phyloP scores from a whole-genome alignment of 2,113 vertebrate genomes.

The Zosterops borbonicus region DNA sequence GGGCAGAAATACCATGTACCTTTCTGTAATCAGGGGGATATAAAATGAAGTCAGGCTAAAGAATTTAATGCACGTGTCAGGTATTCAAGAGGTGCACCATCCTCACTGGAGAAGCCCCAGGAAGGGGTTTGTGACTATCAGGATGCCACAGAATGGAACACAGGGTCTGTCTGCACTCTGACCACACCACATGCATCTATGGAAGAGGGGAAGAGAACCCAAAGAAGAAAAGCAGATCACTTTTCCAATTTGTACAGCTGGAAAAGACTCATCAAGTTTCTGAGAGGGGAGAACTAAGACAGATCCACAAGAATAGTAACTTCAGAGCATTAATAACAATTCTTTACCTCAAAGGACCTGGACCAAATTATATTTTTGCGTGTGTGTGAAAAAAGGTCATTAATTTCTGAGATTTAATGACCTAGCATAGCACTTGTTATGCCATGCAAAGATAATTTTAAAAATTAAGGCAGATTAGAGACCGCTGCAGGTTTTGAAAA shows the following conservation, averaged over 20 bases:
- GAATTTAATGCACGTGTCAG: background rate
- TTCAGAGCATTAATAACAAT: background rate
- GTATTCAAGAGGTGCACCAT: background rate
- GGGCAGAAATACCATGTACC: background rate
- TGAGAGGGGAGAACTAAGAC: background rate
- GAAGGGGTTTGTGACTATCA: background rate
- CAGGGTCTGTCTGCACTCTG: background rate
- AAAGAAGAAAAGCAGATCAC: background rate
- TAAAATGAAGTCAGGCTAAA: background rate
- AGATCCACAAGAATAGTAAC: background rate
- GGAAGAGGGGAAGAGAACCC: background rate
- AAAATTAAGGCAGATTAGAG: background rate
- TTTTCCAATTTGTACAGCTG: background rate
- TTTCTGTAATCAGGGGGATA: background rate
- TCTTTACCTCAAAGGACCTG: background rate
- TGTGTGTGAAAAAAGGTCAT: background rate
- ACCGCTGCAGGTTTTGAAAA: background rate
- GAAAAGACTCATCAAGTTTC: background rate
- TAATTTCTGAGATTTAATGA: background rate
- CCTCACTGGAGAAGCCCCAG: background rate
- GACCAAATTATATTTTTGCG: background rate
- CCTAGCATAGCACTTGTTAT: background rate
- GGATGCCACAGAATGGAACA: background rate
- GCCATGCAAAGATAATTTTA: background rate
- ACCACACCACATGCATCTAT: background rate